Percentiles rank a stretch among this genome's conserved stretches.
These are phyloP conservation scores for Drosophila orosa DNA, from an alignment of 1,140 invertebrate genomes.

Conservation along the genomic window DNA sequence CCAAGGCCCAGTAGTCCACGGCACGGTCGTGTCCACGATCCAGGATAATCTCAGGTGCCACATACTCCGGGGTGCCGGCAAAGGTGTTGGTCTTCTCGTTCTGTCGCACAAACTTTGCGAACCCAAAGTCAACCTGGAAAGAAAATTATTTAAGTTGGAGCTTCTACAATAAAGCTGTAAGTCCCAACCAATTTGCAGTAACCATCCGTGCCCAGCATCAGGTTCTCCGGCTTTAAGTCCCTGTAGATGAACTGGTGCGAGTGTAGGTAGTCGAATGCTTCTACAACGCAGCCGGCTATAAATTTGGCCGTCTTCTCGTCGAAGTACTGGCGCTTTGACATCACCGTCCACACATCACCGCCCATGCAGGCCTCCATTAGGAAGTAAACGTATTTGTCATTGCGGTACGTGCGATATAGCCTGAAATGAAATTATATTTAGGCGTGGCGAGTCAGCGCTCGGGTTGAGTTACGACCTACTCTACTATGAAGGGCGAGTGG, in stretches of 20 bases:
- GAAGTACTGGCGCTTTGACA: conserved; percentile 92
- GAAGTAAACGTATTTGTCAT: conserved; percentile 98
- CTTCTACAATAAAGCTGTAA: not conserved
- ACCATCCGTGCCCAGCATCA: conserved; percentile 93
- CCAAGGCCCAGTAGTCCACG: conserved; percentile 98
- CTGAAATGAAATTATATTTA: conserved; percentile 84
- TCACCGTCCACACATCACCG: conserved; percentile 98
- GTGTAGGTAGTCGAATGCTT: conserved; percentile 96
- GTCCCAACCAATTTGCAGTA: conserved; percentile 94
- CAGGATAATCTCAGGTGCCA: conserved; percentile 97
- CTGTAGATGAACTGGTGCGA: conserved; percentile 94
- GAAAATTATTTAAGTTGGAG: conserved; percentile 30
- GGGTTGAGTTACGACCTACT: conserved; percentile 85
- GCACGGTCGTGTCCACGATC: conserved; percentile 96
- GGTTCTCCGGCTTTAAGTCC: conserved; percentile 98
- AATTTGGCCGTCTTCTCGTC: conserved; percentile 94
- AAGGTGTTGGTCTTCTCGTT: conserved; percentile 98
- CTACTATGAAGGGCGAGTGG: conserved; percentile 92
- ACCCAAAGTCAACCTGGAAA: conserved; percentile 97
- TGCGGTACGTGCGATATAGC: conserved; percentile 96
- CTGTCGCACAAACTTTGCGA: conserved; percentile 93
- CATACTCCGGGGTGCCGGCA: conserved; percentile 95
- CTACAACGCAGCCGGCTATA: conserved; percentile 95
- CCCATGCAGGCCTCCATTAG: conserved; percentile 98
- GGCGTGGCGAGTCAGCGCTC: not conserved